Evolutionary conservation across 2,113 vertebrate genomes (phyloP).

Genomic region (Nerophis lumbriciformis): DNA sequence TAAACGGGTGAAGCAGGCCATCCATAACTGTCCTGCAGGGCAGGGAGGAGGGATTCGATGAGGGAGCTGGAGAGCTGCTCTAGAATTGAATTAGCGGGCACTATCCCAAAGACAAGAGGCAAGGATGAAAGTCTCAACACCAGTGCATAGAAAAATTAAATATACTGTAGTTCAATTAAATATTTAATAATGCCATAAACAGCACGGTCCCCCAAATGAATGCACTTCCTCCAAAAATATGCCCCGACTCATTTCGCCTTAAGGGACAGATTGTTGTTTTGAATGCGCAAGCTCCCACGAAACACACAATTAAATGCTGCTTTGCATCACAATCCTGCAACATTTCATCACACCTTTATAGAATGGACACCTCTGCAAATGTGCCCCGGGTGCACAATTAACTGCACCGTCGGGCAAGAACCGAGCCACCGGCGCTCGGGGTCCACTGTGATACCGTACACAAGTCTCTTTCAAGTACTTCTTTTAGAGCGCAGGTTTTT

Average conservation of each 20-base stretch:
- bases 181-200: neutral
- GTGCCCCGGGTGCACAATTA: neutral
- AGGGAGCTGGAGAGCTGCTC: slow-evolving; percentile 25
- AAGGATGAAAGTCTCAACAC: slow-evolving; percentile 1
- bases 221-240: slow-evolving; percentile 23
- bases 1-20: slow-evolving; percentile 58
- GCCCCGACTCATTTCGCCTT: slow-evolving; percentile 24
- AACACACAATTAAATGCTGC: slow-evolving; percentile 9
- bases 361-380: slow-evolving; percentile 13
- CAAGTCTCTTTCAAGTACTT: slow-evolving; percentile 37
- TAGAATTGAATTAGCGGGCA: slow-evolving; percentile 35
- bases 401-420: slow-evolving; percentile 13
- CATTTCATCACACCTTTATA: slow-evolving; percentile 13
- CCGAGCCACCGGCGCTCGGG: neutral
- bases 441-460: slow-evolving; percentile 11
- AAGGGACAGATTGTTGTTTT: neutral
- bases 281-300: too few relatives aligned
- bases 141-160: too few relatives aligned
- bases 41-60: slow-evolving; percentile 52
- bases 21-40: slow-evolving; percentile 53
- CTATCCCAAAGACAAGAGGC: neutral
- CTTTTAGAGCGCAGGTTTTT: slow-evolving; percentile 16
- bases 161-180: too few relatives aligned
- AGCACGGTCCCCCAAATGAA: slow-evolving; percentile 38
- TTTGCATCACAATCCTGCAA: slow-evolving; percentile 28